phyloP scores from a whole-genome alignment of 2,888 invertebrate genomes.

The Kuschelorhynchus macadamiae region DNA sequence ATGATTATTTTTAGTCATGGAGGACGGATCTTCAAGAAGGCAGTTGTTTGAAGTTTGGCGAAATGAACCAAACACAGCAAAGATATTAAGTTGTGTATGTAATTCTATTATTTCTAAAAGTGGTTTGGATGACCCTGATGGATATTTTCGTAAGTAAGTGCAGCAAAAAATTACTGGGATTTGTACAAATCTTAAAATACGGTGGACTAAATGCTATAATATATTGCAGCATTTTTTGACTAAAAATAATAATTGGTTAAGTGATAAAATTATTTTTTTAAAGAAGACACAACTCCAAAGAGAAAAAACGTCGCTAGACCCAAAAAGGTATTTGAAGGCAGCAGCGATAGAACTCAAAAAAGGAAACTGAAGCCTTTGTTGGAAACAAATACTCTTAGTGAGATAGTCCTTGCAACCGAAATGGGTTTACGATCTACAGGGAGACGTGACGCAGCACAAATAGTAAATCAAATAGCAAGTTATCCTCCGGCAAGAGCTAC shows the following conservation, averaged over 20 bases:
- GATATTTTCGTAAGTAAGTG: constrained; percentile 24
- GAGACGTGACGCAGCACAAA: constrained; percentile 25
- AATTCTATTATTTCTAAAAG: constrained; percentile 15
- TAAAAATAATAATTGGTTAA: constrained; percentile 7
- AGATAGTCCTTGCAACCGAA: constrained; percentile 27
- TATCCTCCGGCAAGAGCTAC: constrained; percentile 14
- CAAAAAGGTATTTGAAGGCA: constrained; percentile 19
- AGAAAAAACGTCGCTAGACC: constrained; percentile 25
- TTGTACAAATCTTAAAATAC: constrained; percentile 20
- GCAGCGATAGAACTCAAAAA: constrained; percentile 24
- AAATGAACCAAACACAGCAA: constrained; percentile 18
- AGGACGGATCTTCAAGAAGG: constrained; percentile 19
- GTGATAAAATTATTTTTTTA: neutral
- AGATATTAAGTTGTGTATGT: constrained; percentile 13
- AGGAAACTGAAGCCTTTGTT: constrained; percentile 19
- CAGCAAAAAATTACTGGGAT: constrained; percentile 11
- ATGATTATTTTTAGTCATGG: constrained; percentile 16
- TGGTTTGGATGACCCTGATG: constrained; percentile 24
- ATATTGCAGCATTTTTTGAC: constrained; percentile 14
- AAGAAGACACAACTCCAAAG: constrained; percentile 11
- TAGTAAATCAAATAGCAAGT: constrained; percentile 16
- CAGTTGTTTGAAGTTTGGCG: constrained; percentile 29
- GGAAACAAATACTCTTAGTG: constrained; percentile 7
- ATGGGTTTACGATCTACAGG: constrained; percentile 16
- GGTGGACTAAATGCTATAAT: constrained; percentile 15